Evolutionary conservation across 2,113 vertebrate genomes (phyloP).

Genomic region (Anguilla japonica): DNA sequence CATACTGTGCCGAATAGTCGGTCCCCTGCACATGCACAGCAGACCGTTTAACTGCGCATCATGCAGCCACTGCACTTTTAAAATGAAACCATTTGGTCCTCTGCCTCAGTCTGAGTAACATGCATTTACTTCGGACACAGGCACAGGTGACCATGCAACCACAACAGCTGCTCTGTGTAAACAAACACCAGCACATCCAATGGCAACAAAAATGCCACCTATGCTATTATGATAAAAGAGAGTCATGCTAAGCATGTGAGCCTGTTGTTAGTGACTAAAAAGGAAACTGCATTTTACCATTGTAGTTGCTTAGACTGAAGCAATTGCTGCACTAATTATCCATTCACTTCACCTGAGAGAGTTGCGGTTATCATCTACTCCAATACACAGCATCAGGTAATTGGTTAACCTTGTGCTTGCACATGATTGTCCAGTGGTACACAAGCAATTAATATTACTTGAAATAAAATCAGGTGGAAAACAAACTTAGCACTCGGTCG

Average conservation of each 20-base stretch:
- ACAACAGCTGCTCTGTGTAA: not conserved
- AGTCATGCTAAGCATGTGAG: not conserved
- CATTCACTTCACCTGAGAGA: conserved; percentile 16
- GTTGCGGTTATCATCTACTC: not conserved
- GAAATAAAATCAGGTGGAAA: not conserved
- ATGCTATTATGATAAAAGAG: not conserved
- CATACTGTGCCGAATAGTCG: no score
- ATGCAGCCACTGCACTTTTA: no score
- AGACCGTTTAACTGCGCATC: no score
- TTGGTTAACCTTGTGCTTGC: not conserved
- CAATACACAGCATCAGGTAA: not conserved
- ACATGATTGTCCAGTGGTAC: not conserved
- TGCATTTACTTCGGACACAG: no score
- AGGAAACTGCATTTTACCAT: no score
- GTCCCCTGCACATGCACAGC: no score
- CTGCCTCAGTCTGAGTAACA: no score
- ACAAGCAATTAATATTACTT: not conserved
- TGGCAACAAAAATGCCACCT: not conserved
- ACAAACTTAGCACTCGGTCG: not conserved
- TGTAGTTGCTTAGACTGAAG: not conserved
- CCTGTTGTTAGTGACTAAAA: not conserved
- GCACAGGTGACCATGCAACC: no score
- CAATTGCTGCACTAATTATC: not conserved
- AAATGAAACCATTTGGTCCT: no score
- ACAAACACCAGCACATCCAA: not conserved